A percentile compares a stretch with the other conserved stretches of the same genome.
Conservation (phyloP, 2,113 vertebrate genomes). For the Leptobrachium ailaonicum region DNA sequence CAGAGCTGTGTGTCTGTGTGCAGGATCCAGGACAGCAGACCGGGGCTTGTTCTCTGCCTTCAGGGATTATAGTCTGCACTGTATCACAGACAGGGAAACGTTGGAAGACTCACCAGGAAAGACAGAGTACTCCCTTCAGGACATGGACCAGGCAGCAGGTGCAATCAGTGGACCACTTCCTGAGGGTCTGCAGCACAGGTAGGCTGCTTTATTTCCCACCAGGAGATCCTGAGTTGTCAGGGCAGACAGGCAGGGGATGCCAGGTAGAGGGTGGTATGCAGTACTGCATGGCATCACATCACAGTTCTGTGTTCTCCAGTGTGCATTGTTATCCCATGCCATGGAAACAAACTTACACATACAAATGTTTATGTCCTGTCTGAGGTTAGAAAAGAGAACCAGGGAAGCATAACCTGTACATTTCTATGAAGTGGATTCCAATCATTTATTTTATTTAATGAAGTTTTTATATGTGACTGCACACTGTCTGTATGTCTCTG, state of each 20-base stretch:
- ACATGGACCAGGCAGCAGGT: constrained; percentile 21
- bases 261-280: not conserved
- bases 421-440: no score
- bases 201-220: not conserved
- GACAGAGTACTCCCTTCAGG: constrained; percentile 30
- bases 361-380: no score
- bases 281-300: constrained; percentile 17
- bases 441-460: no score
- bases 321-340: no score
- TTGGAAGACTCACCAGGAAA: constrained; percentile 21
- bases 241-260: not conserved
- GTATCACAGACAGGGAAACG: constrained; percentile 22
- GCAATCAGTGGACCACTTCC: constrained; percentile 34
- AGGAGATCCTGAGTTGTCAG: not conserved
- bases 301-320: no score
- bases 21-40: constrained; percentile 35
- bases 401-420: no score
- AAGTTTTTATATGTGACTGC: no score
- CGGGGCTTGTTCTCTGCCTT: constrained; percentile 29
- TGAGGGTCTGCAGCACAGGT: constrained; percentile 35
- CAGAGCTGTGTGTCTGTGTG: constrained; percentile 20
- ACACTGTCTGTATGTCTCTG: no score
- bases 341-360: no score
- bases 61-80: constrained; percentile 43
- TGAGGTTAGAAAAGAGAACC: no score